These are phyloP conservation scores for Morinoia aosen DNA, from an alignment of 2,888 invertebrate species.

Conservation along the genomic window DNA sequence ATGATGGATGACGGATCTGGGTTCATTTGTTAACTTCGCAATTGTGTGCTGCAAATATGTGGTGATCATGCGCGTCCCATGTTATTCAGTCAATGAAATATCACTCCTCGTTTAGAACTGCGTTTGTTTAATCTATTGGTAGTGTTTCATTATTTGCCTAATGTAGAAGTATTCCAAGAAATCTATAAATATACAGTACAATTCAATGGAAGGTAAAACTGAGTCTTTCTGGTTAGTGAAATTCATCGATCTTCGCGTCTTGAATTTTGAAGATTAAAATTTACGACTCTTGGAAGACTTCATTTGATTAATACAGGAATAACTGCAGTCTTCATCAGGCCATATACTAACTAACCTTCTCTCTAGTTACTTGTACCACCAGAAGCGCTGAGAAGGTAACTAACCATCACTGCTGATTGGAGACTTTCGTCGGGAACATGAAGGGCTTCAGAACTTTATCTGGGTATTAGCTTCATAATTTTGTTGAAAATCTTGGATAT, in stretches of 20 bases:
- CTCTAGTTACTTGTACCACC: not conserved
- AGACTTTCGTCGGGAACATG: not conserved
- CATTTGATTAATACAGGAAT: not conserved
- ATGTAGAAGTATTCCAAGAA: not conserved
- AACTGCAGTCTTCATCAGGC: not conserved
- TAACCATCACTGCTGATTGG: not conserved
- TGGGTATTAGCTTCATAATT: not conserved
- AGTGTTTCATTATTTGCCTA: not conserved
- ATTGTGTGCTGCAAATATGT: not conserved
- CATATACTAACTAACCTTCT: not conserved
- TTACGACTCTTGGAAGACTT: not conserved
- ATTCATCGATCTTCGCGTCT: not conserved
- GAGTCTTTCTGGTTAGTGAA: not conserved
- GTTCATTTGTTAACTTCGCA: not conserved
- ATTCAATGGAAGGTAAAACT: not conserved
- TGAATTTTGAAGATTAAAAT: not conserved
- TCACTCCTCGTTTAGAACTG: not conserved
- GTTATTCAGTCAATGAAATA: no score
- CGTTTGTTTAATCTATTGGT: not conserved
- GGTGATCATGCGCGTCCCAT: not conserved
- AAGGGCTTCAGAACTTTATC: not conserved
- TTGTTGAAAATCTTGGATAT: not conserved
- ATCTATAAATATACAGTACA: not conserved
- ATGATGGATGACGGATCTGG: not conserved
- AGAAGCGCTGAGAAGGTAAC: not conserved